phyloP scores from a whole-genome alignment of 2,888 invertebrate species.

The Dexiosoma caninum region DNA sequence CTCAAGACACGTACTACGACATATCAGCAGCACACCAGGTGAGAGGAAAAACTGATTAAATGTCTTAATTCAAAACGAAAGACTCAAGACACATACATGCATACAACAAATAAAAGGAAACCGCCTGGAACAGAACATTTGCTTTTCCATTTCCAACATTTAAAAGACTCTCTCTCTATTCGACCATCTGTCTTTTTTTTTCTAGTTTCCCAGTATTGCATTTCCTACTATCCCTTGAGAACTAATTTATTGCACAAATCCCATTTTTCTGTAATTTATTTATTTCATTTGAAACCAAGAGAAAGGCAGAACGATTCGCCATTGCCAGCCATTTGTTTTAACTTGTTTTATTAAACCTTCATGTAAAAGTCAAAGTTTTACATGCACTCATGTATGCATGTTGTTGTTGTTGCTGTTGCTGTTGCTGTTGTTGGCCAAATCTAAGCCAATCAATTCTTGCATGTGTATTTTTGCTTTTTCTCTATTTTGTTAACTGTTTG shows the following conservation, averaged over 20 bases:
- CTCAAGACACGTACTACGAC: not conserved
- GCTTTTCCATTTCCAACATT: not conserved
- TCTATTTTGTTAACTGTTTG: not conserved
- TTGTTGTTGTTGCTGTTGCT: not conserved
- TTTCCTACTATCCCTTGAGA: constrained; percentile 52
- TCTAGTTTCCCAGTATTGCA: too few relatives aligned
- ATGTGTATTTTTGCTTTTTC: not conserved
- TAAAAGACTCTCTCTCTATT: not conserved
- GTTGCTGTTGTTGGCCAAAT: constrained; percentile 11
- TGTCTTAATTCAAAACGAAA: constrained; percentile 24
- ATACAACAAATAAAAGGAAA: not conserved
- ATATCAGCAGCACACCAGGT: too few relatives aligned
- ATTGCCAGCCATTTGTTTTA: not conserved
- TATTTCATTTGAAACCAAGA: constrained; percentile 23
- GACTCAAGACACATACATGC: constrained; percentile 29
- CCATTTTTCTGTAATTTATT: constrained; percentile 1
- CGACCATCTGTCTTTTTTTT: not conserved
- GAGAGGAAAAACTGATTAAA: not conserved
- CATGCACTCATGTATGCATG: constrained; percentile 17
- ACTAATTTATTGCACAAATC: constrained; percentile 48
- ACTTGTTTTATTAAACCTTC: constrained; percentile 46
- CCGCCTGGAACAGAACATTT: not conserved
- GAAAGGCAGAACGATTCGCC: constrained; percentile 27
- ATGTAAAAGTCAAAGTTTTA: constrained; percentile 52
- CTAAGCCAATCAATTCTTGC: constrained; percentile 21